Percentiles rank a stretch among this genome's conserved stretches.
Evolutionary conservation across 2,797 vertebrate species (phyloP).

Genomic region (Microhierax caerulescens): DNA sequence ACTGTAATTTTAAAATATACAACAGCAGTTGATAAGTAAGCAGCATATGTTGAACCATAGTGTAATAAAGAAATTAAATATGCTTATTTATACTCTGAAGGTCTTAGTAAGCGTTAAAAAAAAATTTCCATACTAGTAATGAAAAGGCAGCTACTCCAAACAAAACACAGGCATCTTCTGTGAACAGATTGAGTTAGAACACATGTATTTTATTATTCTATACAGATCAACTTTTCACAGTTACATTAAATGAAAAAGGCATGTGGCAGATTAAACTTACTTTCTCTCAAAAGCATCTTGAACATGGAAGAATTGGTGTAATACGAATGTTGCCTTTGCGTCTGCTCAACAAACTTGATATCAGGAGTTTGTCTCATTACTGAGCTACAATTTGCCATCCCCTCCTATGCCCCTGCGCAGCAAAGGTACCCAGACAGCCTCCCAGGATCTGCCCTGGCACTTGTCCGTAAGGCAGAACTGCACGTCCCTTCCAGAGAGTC

Average conservation of each 20-base stretch:
- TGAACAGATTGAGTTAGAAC: neutral
- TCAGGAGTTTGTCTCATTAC: neutral
- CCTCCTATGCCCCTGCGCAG: neutral
- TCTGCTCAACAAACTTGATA: neutral
- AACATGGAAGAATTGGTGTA: fast-evolving
- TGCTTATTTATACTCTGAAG: neutral
- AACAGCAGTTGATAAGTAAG: neutral
- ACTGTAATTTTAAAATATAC: neutral
- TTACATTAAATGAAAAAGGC: neutral
- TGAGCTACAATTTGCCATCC: neutral
- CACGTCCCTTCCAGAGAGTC: neutral
- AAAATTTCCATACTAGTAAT: neutral
- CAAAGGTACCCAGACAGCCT: neutral
- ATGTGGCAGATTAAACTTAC: neutral
- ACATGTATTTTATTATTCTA: neutral
- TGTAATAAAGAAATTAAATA: neutral
- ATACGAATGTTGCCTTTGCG: neutral
- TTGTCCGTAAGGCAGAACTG: neutral
- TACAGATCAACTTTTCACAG: neutral
- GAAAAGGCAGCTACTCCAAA: neutral
- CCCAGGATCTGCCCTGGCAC: neutral
- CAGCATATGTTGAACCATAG: neutral
- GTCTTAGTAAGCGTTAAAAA: neutral
- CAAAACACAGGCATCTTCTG: neutral
- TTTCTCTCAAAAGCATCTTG: neutral